Conservation (phyloP, 2,888 invertebrate genomes). For the Zaprionus obscuricornis region DNA sequence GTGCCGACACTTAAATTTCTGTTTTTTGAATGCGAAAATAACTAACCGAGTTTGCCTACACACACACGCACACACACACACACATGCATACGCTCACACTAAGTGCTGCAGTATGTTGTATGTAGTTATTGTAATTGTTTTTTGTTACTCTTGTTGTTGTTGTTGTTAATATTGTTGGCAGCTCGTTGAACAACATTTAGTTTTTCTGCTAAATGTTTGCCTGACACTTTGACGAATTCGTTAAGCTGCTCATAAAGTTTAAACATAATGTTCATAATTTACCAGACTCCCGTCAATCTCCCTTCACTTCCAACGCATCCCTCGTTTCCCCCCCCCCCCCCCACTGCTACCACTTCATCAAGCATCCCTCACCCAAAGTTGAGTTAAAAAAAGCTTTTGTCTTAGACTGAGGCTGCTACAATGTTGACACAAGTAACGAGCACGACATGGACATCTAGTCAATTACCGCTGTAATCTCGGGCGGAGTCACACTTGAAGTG, state of each 20-base stretch:
- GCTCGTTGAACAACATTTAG: conserved; percentile 55
- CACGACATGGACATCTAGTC: conserved; percentile 23
- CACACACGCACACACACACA: conserved; percentile 21
- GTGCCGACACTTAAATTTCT: conserved; percentile 67
- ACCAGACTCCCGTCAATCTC: no score
- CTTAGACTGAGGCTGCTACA: background rate
- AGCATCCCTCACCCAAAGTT: conserved; percentile 21
- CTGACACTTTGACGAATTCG: conserved; percentile 59
- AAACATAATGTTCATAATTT: conserved; percentile 56
- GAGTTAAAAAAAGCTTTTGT: conserved; percentile 29
- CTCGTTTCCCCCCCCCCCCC: no score
- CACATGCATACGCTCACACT: no score
- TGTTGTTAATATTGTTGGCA: conserved; percentile 36
- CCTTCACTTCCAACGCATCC: no score
- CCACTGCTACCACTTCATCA: no score
- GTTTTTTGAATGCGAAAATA: conserved; percentile 41
- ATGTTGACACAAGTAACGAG: conserved; percentile 28
- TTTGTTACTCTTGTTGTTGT: conserved; percentile 12
- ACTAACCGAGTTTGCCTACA: conserved; percentile 61
- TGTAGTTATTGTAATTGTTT: conserved; percentile 17
- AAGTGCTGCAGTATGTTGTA: conserved; percentile 22
- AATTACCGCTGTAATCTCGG: conserved; percentile 26
- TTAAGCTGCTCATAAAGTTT: conserved; percentile 51
- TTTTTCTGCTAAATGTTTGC: conserved; percentile 61
- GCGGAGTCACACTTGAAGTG: background rate